Evolutionary conservation across 2,113 vertebrate species (phyloP), one percentile per base, ranked within the genome.

Genomic region (Mobula hypostoma): DNA sequence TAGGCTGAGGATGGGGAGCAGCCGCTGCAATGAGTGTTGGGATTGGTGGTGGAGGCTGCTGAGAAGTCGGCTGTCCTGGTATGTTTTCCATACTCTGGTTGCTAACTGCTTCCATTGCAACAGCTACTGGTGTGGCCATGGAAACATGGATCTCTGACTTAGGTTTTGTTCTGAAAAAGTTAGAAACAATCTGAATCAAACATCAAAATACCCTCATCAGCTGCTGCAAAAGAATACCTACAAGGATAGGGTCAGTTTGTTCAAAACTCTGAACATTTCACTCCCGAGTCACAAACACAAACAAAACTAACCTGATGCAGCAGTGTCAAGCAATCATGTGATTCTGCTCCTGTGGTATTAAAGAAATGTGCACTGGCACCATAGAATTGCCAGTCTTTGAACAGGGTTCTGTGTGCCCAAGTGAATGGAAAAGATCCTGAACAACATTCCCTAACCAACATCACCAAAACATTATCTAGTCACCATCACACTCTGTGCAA

Each of bases 131-230:
- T 29, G 98, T 95, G n/a, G 98, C 97, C 96, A 98, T 97, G 7
- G 98, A 96, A 94, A 99, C 97, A 5, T 99, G 99, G 87, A 98
- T 96, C 95, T 99, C 99, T 0, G 98, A 96, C 96, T 99, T 99
- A 87, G 98, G 97, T 96, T 99, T 99, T 94, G 98, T 96, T 29
- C 99, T 99, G 95, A 40, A 96, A 96, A 1, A 94, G 36, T 1
- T n/a, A 94, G 94, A 95, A 94, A 66, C 19, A 94, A 94, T 76
- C 11, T 7, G 82, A 94, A 94, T 48, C 82, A 87, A 29, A 15
- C 1, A 48, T 24, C 48, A 93, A 90, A 90, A 66, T n/a, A 66
- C 19, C 7, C 11, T 36, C 56, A 88, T 83, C 48, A 83, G 40
- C 80, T 40, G 40, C 19, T 40, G 11, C 19, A 27, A 91, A 92